Base-by-base conservation (phyloP, 2,888 invertebrate species). In the Rhimphoctona megacephalus region DNA sequence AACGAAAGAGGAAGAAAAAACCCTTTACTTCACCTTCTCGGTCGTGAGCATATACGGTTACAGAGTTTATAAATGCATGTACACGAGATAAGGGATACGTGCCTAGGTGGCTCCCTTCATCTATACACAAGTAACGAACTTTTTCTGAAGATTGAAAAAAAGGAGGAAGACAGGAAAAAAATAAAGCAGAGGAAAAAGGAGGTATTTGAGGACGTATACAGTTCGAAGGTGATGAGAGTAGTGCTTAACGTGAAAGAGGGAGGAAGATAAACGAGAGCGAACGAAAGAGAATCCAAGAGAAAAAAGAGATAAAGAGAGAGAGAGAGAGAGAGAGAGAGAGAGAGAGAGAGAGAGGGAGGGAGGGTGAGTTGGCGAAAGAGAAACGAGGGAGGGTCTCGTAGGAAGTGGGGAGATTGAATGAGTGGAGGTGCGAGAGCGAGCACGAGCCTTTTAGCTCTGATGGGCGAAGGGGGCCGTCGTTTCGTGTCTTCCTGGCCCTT, bases 51-150 rank as follows among this genome's bases (percentile, higher is more conserved):
- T 43, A 61, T 49, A 61, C 69, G n/a, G 17, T 30, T 43, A 52
- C 22, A 70, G 22, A 46, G 30, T 11, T 33, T 46, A 33, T 43
- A 36, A 43, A 64, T 33, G 79, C 61, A 61, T 79, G 49, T 66
- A 49, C 64, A 33, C 49, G 33, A 72, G 70, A 61, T 54, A 79
- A 79, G 73, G 82, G 76, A 85, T 83, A 85, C 85, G 85, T 85
- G 85, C 85, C 54, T 85, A 85, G 85, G 85, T 85, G 85, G 85
- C 85, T 64, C 74, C 64, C 74, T 79, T 76, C 76, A n/a, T 46
- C 43, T 61, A 25, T 76, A 46, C 49, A 30, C 78, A 52, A 70
- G 74, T 64, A 80, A 76, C 67, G 80, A 80, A 80, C 69, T 64
- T 83, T 79, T 83, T 49, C 54, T 79, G 66, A 66, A 83, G 79